phyloP scores from a whole-genome alignment of 1,140 invertebrate species.

The Microplitis mediator region DNA sequence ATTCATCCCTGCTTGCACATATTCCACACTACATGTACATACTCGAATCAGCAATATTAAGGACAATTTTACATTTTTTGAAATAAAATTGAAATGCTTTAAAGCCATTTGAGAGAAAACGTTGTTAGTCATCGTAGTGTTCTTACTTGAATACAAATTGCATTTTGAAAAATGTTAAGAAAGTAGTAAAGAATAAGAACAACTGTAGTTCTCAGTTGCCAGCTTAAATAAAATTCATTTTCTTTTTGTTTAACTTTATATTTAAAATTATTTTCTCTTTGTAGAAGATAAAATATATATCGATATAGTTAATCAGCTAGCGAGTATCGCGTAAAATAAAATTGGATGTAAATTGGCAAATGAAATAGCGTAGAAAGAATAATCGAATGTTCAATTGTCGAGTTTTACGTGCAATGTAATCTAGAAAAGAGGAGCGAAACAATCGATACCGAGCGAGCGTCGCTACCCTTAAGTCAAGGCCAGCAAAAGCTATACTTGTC shows the following conservation, averaged over 20 bases:
- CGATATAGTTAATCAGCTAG: not conserved
- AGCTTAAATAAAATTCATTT: not conserved
- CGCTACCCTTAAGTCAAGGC: slow-evolving; percentile 11
- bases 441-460: slow-evolving; percentile 18
- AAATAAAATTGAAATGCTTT: too few relatives aligned
- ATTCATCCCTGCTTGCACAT: too few relatives aligned
- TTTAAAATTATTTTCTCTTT: not conserved
- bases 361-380: not conserved
- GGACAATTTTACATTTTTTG: too few relatives aligned
- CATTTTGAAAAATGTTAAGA: not conserved
- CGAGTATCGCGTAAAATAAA: not conserved
- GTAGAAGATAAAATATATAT: not conserved
- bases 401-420: slow-evolving; percentile 18
- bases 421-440: slow-evolving; percentile 9
- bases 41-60: too few relatives aligned
- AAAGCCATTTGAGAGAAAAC: too few relatives aligned
- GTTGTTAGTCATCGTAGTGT: not conserved
- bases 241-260: not conserved
- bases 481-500: not conserved
- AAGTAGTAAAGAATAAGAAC: not conserved
- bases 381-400: slow-evolving; percentile 19
- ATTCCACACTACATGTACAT: too few relatives aligned
- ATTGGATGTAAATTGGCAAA: slow-evolving; percentile 14
- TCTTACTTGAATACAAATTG: not conserved
- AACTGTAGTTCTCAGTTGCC: not conserved